Evolutionary conservation across 2,797 vertebrate species (phyloP).

Genomic region (Eidolon dupreanum): DNA sequence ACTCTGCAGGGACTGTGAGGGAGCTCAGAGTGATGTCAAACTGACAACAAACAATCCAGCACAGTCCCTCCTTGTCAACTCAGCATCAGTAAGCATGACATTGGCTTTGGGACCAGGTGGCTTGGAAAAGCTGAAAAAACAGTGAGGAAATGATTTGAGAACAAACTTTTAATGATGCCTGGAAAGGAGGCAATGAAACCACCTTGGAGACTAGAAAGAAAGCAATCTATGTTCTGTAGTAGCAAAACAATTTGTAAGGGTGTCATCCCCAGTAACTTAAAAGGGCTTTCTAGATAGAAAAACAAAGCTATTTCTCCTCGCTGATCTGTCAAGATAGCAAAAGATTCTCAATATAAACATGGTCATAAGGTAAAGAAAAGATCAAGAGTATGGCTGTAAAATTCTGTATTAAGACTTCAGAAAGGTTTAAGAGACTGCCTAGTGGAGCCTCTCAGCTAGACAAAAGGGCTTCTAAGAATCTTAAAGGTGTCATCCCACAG

Average conservation of each 20-base stretch:
- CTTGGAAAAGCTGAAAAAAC: background rate
- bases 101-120: background rate
- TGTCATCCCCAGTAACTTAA: background rate
- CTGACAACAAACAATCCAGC: background rate
- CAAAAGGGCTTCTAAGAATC: background rate
- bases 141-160: background rate
- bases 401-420: background rate
- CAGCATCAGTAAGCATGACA: background rate
- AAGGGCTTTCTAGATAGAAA: background rate
- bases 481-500: background rate
- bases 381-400: background rate
- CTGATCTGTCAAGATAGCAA: background rate
- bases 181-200: background rate
- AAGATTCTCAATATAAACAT: background rate
- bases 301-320: background rate
- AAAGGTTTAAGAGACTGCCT: background rate
- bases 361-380: background rate
- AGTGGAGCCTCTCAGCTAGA: background rate
- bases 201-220: background rate
- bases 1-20: background rate
- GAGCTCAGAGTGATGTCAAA: background rate
- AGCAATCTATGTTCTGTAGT: background rate
- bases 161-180: background rate
- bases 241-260: background rate
- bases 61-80: background rate